Evolutionary conservation across 2,113 vertebrate species (phyloP).

Genomic region (Notothenia rossii): DNA sequence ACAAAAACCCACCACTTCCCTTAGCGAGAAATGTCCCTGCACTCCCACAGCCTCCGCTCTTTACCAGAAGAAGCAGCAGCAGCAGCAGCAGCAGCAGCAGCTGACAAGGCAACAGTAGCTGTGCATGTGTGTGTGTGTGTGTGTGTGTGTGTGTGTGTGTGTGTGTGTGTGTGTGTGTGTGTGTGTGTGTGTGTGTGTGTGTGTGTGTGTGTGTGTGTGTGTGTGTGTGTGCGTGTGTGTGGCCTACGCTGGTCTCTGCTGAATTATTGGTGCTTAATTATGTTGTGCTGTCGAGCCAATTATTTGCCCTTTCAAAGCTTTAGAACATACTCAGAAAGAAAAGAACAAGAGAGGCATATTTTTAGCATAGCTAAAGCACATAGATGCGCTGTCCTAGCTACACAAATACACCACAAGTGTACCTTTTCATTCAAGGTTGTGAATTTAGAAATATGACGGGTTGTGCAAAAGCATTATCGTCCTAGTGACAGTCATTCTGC

Average conservation of each 20-base stretch:
- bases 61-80: slow-evolving; percentile 74
- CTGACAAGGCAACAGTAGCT: slow-evolving; percentile 61
- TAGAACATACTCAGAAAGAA: slow-evolving; percentile 43
- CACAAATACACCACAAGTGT: not conserved
- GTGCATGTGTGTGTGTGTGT: slow-evolving; percentile 18
- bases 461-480: not conserved
- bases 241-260: slow-evolving; percentile 51
- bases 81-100: slow-evolving; percentile 38
- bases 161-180: slow-evolving; percentile 8
- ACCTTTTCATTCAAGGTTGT: not conserved
- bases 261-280: slow-evolving; percentile 63
- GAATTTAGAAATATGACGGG: slow-evolving; percentile 4
- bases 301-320: slow-evolving; percentile 67
- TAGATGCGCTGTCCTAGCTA: not conserved
- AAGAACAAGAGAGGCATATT: slow-evolving; percentile 28
- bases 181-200: slow-evolving; percentile 15
- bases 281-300: slow-evolving; percentile 54
- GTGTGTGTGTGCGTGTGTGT: slow-evolving; percentile 18
- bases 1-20: slow-evolving; percentile 77
- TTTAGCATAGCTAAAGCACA: slow-evolving; percentile 24
- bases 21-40: slow-evolving; percentile 75
- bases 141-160: too few relatives aligned
- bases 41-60: slow-evolving; percentile 71
- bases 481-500: not conserved
- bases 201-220: slow-evolving; percentile 20